Conservation (phyloP, 2,113 vertebrate species). For the Charadrius vociferus region DNA sequence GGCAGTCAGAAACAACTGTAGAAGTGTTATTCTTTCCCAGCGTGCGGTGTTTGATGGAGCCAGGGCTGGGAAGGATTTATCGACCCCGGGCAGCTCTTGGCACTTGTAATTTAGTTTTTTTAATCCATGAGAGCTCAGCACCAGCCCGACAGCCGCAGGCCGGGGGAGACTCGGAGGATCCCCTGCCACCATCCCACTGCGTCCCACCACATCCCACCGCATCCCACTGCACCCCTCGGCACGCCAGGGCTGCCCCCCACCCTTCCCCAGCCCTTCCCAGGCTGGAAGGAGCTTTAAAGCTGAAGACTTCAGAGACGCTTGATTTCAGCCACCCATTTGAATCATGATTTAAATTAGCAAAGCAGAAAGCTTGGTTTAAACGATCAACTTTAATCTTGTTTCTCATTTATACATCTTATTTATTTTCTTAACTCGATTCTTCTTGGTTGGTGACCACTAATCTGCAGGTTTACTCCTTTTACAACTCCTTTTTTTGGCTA, state of each 20-base stretch:
- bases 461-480: not conserved
- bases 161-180: not conserved
- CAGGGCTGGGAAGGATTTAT: not conserved
- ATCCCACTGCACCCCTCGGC: not conserved
- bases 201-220: not conserved
- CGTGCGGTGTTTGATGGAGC: accelerated
- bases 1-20: not conserved
- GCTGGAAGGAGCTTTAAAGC: not conserved
- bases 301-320: accelerated
- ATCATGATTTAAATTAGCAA: not conserved
- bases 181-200: not conserved
- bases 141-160: not conserved
- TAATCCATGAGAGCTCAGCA: not conserved
- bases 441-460: not conserved
- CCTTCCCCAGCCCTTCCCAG: not conserved
- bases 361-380: not conserved
- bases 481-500: not conserved
- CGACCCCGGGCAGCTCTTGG: not conserved
- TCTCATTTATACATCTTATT: not conserved
- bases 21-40: not conserved
- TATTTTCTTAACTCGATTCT: not conserved
- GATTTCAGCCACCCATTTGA: not conserved
- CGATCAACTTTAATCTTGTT: not conserved
- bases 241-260: not conserved
- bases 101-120: not conserved